These are phyloP conservation scores for Ciconia stormi DNA, from an alignment of 2,113 vertebrate genomes.

Conservation along the genomic window DNA sequence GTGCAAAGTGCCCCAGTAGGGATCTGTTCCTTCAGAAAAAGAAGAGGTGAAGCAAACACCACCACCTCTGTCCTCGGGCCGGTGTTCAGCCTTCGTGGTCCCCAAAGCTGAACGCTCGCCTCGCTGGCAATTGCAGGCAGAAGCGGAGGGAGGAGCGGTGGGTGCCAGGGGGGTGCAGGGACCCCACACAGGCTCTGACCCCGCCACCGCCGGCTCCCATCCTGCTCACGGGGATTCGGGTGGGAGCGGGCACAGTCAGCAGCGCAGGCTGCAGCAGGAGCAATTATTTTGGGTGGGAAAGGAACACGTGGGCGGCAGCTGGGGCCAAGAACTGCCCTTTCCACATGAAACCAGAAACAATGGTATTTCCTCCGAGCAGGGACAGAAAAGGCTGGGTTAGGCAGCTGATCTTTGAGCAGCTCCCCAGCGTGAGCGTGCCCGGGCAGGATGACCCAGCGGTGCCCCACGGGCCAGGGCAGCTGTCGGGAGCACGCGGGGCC, in stretches of 20 bases:
- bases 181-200: rapidly evolving
- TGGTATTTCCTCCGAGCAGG: background rate
- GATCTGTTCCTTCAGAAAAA: background rate
- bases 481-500: background rate
- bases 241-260: rapidly evolving
- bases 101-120: background rate
- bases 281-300: background rate
- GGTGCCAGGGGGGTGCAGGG: background rate
- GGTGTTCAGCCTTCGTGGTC: rapidly evolving
- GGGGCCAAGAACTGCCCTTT: background rate
- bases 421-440: rapidly evolving
- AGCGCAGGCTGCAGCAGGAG: background rate
- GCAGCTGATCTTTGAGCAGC: background rate
- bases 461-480: background rate
- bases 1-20: rapidly evolving
- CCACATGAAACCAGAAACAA: rapidly evolving
- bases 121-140: rapidly evolving
- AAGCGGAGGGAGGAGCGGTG: background rate
- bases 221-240: rapidly evolving
- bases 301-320: background rate
- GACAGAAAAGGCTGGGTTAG: background rate
- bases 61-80: rapidly evolving
- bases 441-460: background rate
- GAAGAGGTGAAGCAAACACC: background rate
- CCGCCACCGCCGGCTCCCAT: rapidly evolving